phyloP scores from a whole-genome alignment of 2,888 invertebrate species.

The Synergus japonicus region DNA sequence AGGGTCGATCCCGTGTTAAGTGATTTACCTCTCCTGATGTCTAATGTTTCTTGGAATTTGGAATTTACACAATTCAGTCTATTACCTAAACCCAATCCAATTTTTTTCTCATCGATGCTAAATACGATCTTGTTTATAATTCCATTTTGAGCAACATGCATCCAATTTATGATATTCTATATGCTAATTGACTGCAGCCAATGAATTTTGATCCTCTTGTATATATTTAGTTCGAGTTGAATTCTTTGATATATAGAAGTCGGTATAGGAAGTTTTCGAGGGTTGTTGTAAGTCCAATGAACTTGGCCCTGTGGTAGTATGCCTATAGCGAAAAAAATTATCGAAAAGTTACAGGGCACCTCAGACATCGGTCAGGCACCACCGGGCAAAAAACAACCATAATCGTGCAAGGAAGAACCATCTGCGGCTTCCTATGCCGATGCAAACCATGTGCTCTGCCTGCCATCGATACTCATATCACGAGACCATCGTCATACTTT shows the following conservation, averaged over 20 bases:
- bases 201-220: no score
- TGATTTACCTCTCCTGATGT: constrained; percentile 27
- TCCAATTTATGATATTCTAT: no score
- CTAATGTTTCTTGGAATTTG: constrained; percentile 22
- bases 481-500: constrained; percentile 22
- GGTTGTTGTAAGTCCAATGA: constrained; percentile 17
- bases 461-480: constrained; percentile 54
- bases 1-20: constrained; percentile 19
- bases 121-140: neutral
- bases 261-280: neutral
- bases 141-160: neutral
- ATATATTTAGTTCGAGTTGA: neutral
- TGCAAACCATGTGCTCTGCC: constrained; percentile 69
- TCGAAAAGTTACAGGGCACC: constrained; percentile 53
- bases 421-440: constrained; percentile 73
- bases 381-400: constrained; percentile 66
- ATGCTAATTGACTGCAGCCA: no score
- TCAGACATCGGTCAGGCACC: constrained; percentile 44
- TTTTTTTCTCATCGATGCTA: neutral
- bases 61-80: neutral
- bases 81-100: neutral
- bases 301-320: constrained; percentile 52
- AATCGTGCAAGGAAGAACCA: constrained; percentile 73
- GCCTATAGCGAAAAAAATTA: constrained; percentile 51
- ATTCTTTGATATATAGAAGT: neutral